These are phyloP conservation scores for Arothron firmamentum DNA, from an alignment of 2,113 vertebrate genomes.

Conservation along the genomic window DNA sequence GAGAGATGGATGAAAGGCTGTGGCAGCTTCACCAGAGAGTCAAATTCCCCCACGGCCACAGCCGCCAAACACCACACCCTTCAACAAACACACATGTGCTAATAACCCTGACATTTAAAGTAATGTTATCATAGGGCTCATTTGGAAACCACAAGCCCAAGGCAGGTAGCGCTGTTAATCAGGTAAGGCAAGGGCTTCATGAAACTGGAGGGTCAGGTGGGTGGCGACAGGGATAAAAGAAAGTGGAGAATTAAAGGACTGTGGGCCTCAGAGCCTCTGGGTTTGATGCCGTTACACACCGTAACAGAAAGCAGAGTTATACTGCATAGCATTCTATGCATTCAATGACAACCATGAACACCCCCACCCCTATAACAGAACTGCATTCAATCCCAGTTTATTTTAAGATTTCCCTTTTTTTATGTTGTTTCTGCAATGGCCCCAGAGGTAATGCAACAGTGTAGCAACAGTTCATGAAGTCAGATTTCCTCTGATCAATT, in stretches of 20 bases:
- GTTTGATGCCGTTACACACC: slow-evolving; percentile 70
- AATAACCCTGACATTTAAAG: slow-evolving; percentile 69
- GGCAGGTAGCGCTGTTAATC: slow-evolving; percentile 59
- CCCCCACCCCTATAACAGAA: slow-evolving; percentile 35
- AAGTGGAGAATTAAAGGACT: slow-evolving; percentile 12
- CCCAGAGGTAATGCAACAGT: slow-evolving; percentile 5
- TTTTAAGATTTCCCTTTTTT: slow-evolving; percentile 29
- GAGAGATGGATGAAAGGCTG: slow-evolving; percentile 41
- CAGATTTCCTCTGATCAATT: too few relatives aligned
- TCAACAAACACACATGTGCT: slow-evolving; percentile 33
- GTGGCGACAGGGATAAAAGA: slow-evolving; percentile 31
- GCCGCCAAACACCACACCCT: slow-evolving; percentile 34
- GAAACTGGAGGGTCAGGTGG: slow-evolving; percentile 52
- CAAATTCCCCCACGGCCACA: background rate
- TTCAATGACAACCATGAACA: slow-evolving; percentile 44
- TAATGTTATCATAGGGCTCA: slow-evolving; percentile 72
- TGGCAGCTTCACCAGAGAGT: slow-evolving; percentile 42
- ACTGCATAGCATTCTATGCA: slow-evolving; percentile 53
- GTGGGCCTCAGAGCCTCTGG: slow-evolving; percentile 62
- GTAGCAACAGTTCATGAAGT: slow-evolving; percentile 1
- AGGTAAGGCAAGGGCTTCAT: slow-evolving; percentile 55
- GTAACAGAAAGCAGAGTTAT: slow-evolving; percentile 64
- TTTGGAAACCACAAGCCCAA: slow-evolving; percentile 54
- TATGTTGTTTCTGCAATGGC: slow-evolving; percentile 1
- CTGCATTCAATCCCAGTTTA: slow-evolving; percentile 51